Base-by-base conservation (phyloP, 2,888 invertebrate genomes). In the Parnassius glacialis region DNA sequence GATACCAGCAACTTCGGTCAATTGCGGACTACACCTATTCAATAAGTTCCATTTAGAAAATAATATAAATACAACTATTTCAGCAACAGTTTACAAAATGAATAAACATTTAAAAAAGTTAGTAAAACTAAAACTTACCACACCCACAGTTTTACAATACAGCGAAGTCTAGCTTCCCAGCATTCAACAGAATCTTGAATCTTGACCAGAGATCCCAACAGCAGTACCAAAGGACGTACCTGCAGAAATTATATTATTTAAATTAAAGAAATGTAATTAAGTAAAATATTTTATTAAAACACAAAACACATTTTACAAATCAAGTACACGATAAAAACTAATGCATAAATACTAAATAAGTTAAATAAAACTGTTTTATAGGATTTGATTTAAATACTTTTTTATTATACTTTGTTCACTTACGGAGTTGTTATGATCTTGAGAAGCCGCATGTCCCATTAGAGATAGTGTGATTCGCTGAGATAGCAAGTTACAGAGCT, bases 91-190 rank as follows among this genome's bases (percentile, higher is more conserved):
- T 34, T 7, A 34, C 34, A 34, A 34, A 34, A 34, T 34, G 7
- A 34, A 34, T 0, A 34, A 7, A 34, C 5, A 34, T 34, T 34
- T 25, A 25, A 34, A 34, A 34, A 34, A 34, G 34, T 34, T 34
- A 34, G 7, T 7, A 0, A 45, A 11, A n/a, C n/a, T 45, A 9
- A 61, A 42, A 65, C 88, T 74, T 68, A 91, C 92, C 92, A 92
- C 51, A 92, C 90, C 90, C 98, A 98, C 59, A 98, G 90, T 69
- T 95, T 95, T 89, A 98, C 96, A 65, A 98, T 96, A 79, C 96
- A 96, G 54, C 96, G 94, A 1, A 99, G 90, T 75, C 98, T 95
- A 66, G 96, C 94, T 81, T 99, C 98, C 99, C 99, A 99, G 79
- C 98, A 98, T 3, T 96, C 94, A 0, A 90, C 85, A 0, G 88